Conservation (phyloP, 2,888 invertebrate genomes). For the Anthrax anthrax region DNA sequence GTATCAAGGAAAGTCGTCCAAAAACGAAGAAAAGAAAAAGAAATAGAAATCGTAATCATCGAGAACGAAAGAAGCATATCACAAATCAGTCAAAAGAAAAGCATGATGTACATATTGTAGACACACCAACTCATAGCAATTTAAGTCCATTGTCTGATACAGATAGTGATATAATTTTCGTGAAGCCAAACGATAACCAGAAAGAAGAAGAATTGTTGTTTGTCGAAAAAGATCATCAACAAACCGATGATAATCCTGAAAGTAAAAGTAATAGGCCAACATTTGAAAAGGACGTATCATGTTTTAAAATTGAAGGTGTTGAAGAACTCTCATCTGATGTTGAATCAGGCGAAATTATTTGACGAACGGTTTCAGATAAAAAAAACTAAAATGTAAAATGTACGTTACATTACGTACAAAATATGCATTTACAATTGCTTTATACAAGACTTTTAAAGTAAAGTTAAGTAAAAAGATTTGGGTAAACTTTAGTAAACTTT, state of each 20-base stretch:
- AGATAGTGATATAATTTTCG: slow-evolving; percentile 9
- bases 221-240: background rate
- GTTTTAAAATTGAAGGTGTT: slow-evolving; percentile 15
- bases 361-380: background rate
- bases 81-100: background rate
- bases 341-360: slow-evolving; percentile 23
- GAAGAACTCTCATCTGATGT: slow-evolving; percentile 25
- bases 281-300: slow-evolving; percentile 1
- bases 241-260: background rate
- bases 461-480: too few relatives aligned
- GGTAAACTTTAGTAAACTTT: too few relatives aligned
- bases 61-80: background rate
- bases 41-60: background rate
- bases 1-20: background rate
- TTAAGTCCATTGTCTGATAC: slow-evolving; percentile 12
- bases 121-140: slow-evolving; percentile 1
- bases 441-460: too few relatives aligned
- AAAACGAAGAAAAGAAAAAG: slow-evolving; percentile 4
- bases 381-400: too few relatives aligned
- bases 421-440: too few relatives aligned
- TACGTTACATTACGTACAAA: too few relatives aligned
- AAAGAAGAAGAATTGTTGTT: background rate
- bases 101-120: background rate
- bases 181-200: background rate
- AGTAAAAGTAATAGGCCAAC: background rate